phyloP scores from a whole-genome alignment of 2,113 vertebrate species.

The Ariopsis seemanni region DNA sequence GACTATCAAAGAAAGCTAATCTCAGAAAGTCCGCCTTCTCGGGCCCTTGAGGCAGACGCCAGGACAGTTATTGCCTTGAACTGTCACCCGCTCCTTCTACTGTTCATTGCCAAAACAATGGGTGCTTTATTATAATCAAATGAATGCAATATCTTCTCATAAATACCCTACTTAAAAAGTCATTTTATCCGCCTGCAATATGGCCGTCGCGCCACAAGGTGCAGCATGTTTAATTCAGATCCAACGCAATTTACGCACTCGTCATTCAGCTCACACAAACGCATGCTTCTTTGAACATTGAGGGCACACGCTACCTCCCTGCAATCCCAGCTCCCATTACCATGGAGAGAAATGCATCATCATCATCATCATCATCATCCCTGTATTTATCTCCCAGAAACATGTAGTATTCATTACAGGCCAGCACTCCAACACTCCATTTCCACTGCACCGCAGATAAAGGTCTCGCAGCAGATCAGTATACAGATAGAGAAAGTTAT shows the following conservation, averaged over 20 bases:
- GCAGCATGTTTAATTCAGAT: slow-evolving; percentile 75
- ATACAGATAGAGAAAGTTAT: slow-evolving; percentile 45
- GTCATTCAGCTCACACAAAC: slow-evolving; percentile 37
- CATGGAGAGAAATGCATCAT: slow-evolving; percentile 29
- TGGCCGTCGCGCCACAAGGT: slow-evolving; percentile 67
- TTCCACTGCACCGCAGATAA: slow-evolving; percentile 39
- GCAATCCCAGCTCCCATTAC: slow-evolving; percentile 31
- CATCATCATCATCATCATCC: slow-evolving; percentile 48
- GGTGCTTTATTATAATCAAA: slow-evolving; percentile 78
- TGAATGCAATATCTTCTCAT: slow-evolving; percentile 73
- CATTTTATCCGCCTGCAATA: slow-evolving; percentile 68
- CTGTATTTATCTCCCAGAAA: slow-evolving; percentile 53
- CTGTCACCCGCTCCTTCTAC: slow-evolving; percentile 58
- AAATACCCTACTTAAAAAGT: slow-evolving; percentile 77
- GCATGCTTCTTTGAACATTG: slow-evolving; percentile 23
- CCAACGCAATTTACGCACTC: slow-evolving; percentile 57
- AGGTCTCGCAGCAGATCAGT: slow-evolving; percentile 42
- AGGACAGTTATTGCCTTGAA: slow-evolving; percentile 68
- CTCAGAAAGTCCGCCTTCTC: slow-evolving; percentile 65
- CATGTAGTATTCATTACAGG: slow-evolving; percentile 48
- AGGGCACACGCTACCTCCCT: slow-evolving; percentile 20
- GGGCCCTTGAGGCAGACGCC: slow-evolving; percentile 60
- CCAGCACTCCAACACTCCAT: slow-evolving; percentile 38
- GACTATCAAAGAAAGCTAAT: slow-evolving; percentile 69
- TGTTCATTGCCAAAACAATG: slow-evolving; percentile 66